Evolutionary conservation across 2,113 vertebrate genomes (phyloP).

Genomic region (Trochalopteron elliotii): DNA sequence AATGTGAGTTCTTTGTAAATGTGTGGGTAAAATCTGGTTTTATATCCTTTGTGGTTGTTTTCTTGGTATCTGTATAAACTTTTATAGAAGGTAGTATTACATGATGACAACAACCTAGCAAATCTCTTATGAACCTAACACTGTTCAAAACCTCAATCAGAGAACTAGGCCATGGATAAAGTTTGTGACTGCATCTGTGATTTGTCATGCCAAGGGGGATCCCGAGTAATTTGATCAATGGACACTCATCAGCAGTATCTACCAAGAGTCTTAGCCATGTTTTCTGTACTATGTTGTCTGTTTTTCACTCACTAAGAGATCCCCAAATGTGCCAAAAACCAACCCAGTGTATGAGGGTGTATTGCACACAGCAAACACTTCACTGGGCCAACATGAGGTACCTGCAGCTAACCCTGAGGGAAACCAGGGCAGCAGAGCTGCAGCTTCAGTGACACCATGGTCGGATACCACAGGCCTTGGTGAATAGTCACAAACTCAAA

Average conservation of each 20-base stretch:
- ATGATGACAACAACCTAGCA: neutral
- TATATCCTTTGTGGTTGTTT: neutral
- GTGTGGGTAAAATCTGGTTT: neutral
- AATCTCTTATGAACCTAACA: neutral
- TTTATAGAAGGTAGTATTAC: neutral
- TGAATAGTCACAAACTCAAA: neutral
- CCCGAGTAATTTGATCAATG: neutral
- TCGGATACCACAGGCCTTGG: neutral
- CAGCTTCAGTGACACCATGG: neutral
- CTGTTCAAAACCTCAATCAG: neutral
- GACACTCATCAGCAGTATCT: neutral
- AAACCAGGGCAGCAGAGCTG: neutral
- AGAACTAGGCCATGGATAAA: neutral
- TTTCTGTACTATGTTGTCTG: neutral
- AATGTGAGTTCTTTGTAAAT: neutral
- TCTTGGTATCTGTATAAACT: neutral
- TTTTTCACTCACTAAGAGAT: neutral
- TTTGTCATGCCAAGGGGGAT: neutral
- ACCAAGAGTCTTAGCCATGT: neutral
- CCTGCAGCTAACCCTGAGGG: neutral
- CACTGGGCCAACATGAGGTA: neutral
- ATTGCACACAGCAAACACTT: neutral
- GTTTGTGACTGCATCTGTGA: neutral
- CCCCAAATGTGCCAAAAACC: neutral
- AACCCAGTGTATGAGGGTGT: neutral